Base-by-base conservation (phyloP, 1,140 invertebrate species). In the Patella vulgata region DNA sequence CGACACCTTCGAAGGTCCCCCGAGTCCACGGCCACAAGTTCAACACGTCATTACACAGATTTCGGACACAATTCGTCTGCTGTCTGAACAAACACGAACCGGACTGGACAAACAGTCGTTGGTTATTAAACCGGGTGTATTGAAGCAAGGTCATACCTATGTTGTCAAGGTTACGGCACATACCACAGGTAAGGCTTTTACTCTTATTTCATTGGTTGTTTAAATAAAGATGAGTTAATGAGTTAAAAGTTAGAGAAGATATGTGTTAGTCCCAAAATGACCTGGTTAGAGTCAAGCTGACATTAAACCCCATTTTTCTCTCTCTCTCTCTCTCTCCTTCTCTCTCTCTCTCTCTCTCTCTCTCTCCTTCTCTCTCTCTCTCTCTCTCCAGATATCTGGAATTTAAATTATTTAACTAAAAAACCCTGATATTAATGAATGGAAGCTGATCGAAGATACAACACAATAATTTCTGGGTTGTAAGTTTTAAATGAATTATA, bases 71-170 rank as follows among this genome's bases (percentile, higher is more conserved):
- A 52, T 74, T 25, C 2, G 17, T 0, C 27, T 71, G 1, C 25
- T n/a, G n/a, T 17, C 50, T 27, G 36, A 53, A 0, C 40, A 66
- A n/a, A 67, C 67, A 3, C 36, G 58, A 14, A 72, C 66, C 0
- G 70, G 59, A 1, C 48, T 68, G 19, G 51, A 65, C 25, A 40
- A 67, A 12, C 50, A 54, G 6, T 64, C 62, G 2, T 58, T 74
- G 12, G 67, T 74, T 12, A 25, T 74, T 21, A 66, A 65, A 30
- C 63, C 69, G 3, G 70, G 67, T 6, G 60, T 65, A 8, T 56
- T 74, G 12, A 43, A 25, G 17, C 70, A 66, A 42, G 70, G 70
- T 3, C 36, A 54, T 0, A 52, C 51, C n/a, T 72, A 74, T 33
- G 43, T 74, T 21, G 43, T 71, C 25, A 9, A 62, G 23, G 59